Conservation (phyloP, 2,888 invertebrate genomes). For the Leptopilina myrica region DNA sequence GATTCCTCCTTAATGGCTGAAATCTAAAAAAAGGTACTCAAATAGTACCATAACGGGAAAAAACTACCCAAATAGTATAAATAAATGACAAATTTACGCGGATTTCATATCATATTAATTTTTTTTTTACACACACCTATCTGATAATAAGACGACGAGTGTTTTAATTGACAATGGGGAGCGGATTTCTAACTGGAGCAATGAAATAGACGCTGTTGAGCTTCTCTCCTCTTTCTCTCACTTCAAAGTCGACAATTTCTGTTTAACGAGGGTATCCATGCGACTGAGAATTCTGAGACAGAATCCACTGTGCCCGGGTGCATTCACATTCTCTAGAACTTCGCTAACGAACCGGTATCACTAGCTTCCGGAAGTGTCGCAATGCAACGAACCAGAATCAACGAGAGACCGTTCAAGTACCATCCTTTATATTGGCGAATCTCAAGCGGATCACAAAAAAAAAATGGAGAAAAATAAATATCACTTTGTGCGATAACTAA, state of each 20-base stretch:
- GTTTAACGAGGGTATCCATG: constrained; percentile 10
- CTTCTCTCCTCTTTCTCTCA: not conserved
- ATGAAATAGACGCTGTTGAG: not conserved
- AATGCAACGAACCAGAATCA: constrained; percentile 31
- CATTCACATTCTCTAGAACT: constrained; percentile 16
- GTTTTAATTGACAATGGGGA: not conserved
- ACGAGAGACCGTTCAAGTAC: constrained; percentile 23
- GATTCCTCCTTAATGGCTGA: too few species aligned
- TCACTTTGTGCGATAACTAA: not conserved
- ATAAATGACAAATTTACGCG: too few species aligned
- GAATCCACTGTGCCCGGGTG: constrained; percentile 10
- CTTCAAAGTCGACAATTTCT: constrained; percentile 3
- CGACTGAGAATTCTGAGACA: constrained; percentile 4
- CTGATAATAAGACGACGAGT: not conserved
- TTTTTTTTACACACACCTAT: too few species aligned
- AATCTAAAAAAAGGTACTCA: too few species aligned
- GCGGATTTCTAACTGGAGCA: constrained; percentile 6
- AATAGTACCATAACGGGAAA: too few species aligned
- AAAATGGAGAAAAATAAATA: not conserved
- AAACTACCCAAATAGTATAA: too few species aligned
- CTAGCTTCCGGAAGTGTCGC: constrained; percentile 29
- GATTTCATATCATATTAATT: too few species aligned
- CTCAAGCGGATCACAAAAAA: constrained; percentile 4
- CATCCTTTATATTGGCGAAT: constrained; percentile 1
- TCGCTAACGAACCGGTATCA: constrained; percentile 34